These are phyloP conservation scores for Neosilurus mollespiculum DNA, from an alignment of 2,797 vertebrate species.

Conservation along the genomic window DNA sequence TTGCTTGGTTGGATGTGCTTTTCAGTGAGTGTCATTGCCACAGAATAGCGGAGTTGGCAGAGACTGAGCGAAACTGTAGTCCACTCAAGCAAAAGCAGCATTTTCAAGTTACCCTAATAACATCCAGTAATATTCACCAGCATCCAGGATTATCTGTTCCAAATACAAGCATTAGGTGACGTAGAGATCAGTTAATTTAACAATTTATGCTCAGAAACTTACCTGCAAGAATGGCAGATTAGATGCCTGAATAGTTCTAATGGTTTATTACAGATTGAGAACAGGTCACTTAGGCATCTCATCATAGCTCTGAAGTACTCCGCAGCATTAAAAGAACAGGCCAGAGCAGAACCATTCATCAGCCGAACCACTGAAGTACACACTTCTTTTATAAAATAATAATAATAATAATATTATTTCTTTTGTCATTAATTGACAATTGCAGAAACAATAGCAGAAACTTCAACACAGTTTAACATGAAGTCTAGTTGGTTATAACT, in stretches of 20 bases:
- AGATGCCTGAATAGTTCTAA: background rate
- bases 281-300: background rate
- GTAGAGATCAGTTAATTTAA: background rate
- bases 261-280: background rate
- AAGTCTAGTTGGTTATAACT: too few species aligned
- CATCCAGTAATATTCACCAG: background rate
- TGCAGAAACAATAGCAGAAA: too few species aligned
- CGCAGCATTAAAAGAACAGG: background rate
- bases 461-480: too few species aligned
- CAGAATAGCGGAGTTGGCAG: constrained; percentile 35
- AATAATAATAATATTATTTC: too few species aligned
- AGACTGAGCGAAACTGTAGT: constrained; percentile 34
- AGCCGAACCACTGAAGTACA: too few species aligned
- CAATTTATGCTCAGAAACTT: background rate
- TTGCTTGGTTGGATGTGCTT: constrained; percentile 52
- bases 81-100: background rate
- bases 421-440: too few species aligned
- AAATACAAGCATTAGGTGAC: background rate
- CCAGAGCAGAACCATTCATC: background rate
- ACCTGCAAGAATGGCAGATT: background rate
- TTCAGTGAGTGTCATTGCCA: constrained; percentile 45
- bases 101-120: background rate
- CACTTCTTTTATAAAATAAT: background rate
- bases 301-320: background rate
- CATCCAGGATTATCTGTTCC: background rate